A percentile compares a stretch with the other conserved stretches of the same genome.
Evolutionary conservation across 2,113 vertebrate species (phyloP).

Genomic region (Perca fluviatilis): DNA sequence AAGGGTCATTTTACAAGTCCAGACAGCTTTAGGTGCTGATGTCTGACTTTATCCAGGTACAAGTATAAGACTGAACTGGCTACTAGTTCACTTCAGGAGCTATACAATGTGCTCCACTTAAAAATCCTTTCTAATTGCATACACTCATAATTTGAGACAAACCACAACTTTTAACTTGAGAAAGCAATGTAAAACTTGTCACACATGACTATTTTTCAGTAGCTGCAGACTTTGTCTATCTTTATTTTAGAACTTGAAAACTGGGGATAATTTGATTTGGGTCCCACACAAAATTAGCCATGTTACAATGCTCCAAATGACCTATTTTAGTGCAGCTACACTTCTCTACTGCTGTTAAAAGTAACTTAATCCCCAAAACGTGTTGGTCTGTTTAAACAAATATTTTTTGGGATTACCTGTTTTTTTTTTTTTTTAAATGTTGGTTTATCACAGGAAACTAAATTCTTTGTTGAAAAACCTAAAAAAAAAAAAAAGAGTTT

Average conservation of each 20-base stretch:
- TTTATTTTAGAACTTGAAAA: not conserved
- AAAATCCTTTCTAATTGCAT: not conserved
- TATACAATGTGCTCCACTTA: not conserved
- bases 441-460: not conserved
- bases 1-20: constrained; percentile 62
- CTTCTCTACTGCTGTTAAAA: not conserved
- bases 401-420: not conserved
- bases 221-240: not conserved
- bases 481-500: not conserved
- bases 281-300: not conserved
- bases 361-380: not conserved
- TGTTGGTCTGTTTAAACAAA: not conserved
- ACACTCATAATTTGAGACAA: not conserved
- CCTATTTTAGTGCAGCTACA: not conserved
- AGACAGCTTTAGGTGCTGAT: constrained; percentile 33
- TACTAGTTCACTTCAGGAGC: constrained; percentile 8
- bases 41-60: constrained; percentile 60
- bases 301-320: not conserved
- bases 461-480: not conserved
- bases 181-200: not conserved
- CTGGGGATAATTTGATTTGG: not conserved
- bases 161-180: not conserved
- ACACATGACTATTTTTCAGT: not conserved
- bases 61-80: constrained; percentile 23
- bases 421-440: not conserved